These are phyloP conservation scores for Tiaroga cobitis DNA, from an alignment of 2,797 vertebrate genomes.

Conservation along the genomic window DNA sequence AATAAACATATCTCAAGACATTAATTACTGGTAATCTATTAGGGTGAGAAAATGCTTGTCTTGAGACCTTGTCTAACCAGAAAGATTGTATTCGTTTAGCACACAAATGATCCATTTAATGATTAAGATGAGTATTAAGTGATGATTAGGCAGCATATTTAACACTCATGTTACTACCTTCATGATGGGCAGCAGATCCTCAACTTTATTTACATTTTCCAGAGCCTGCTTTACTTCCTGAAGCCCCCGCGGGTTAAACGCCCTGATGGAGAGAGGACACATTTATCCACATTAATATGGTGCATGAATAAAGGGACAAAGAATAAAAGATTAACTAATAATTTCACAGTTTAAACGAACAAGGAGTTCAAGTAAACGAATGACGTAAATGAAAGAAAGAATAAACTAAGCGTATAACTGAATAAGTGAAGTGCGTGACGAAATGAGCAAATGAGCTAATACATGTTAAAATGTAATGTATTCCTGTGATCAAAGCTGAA, in stretches of 20 bases:
- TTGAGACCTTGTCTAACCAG: not conserved
- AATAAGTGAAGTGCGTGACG: no score
- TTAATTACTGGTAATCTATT: not conserved
- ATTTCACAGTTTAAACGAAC: not conserved
- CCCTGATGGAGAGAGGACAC: conserved; percentile 71
- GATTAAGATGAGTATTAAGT: not conserved
- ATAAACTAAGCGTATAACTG: not conserved
- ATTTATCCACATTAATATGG: not conserved
- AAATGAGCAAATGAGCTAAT: no score
- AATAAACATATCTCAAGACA: not conserved
- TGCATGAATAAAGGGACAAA: not conserved
- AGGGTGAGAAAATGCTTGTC: not conserved
- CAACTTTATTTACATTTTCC: conserved; percentile 93
- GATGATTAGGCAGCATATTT: not conserved
- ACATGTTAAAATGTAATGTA: not conserved
- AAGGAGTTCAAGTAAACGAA: no score
- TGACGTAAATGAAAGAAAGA: not conserved
- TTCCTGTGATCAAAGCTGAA: not conserved
- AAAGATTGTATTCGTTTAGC: not conserved
- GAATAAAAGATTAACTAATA: not conserved
- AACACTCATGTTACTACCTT: conserved; percentile 81
- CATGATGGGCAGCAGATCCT: conserved; percentile 98
- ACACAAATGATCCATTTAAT: not conserved
- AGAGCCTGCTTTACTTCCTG: conserved; percentile 92
- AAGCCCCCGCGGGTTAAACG: conserved; percentile 92